Base-by-base conservation (phyloP, 1,140 invertebrate genomes). In the Tetramorium simillimum region DNA sequence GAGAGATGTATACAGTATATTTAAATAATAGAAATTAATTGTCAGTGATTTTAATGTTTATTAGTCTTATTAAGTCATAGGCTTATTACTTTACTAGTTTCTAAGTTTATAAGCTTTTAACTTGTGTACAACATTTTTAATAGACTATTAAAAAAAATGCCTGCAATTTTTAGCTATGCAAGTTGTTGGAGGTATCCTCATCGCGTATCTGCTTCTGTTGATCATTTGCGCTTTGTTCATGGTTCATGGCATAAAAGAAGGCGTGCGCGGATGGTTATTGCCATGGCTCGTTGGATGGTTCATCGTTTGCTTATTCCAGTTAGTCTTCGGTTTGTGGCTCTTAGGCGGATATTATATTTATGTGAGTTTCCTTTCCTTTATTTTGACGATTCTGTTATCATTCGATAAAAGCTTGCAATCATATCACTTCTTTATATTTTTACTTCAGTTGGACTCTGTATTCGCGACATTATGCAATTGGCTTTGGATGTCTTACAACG, bases 291-390 rank as follows among this genome's bases (percentile, higher is more conserved):
- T 96, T 28, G 94, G 96, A 0, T 97, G 98, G 95, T 96, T 96
- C 4, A 91, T 98, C 1, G 96, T 96, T 21, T 97, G 98, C 76
- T 76, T 97, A 0, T 98, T 98, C 91, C 97, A 98, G 93, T 95
- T 98, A 62, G 92, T 97, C 16, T 98, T 98, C 95, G 97, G 98
- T 14, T 92, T 98, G 24, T 98, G 98, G 97, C 95, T 98, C 1
- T 94, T 98, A 58, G 97, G 97, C 77, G 98, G 98, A 62, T 98
- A 98, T 91, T 98, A 98, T 92, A 98, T 98, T 93, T 98, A 98
- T 95, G 98, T 98, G 95, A 97, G 97, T 96, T 96, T 76, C 14
- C 28, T 33, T 60, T 65, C 60, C 21, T 72, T 63, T 81, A 46
- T 86, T 49, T 43, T 6, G 3, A 9, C 33, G 14, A 53, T 46